Percentiles rank a stretch among this genome's conserved stretches.
These are phyloP conservation scores for Torymus auratus DNA, from an alignment of 2,888 invertebrate genomes.

Conservation along the genomic window DNA sequence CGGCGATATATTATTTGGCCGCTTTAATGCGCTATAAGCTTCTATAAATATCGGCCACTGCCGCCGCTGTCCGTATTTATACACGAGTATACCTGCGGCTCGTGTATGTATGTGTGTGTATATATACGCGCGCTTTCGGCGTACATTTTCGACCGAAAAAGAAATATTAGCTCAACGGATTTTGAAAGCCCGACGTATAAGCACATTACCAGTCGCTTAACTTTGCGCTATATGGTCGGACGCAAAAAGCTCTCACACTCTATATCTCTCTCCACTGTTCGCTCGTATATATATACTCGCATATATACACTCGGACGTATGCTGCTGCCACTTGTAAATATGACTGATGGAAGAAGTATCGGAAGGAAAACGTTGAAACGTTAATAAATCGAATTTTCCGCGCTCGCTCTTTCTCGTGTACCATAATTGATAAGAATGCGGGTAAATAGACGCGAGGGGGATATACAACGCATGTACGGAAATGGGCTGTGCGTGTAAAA, in stretches of 20 bases:
- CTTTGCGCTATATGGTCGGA: neutral
- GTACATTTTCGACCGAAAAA: conserved; percentile 16
- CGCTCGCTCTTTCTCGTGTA: too few relatives aligned
- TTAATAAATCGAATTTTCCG: neutral
- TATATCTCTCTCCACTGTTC: too few relatives aligned
- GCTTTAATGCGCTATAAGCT: conserved; percentile 43
- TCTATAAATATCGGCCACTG: conserved; percentile 35
- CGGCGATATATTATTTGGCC: conserved; percentile 43
- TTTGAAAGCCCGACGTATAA: conserved; percentile 34
- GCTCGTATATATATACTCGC: too few relatives aligned
- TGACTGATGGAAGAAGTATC: neutral
- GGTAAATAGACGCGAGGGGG: too few relatives aligned
- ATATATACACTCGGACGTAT: too few relatives aligned
- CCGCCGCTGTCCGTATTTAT: neutral
- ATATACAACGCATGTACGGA: too few relatives aligned
- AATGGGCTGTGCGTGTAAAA: too few relatives aligned
- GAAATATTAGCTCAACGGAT: conserved; percentile 42
- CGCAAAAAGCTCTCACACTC: conserved; percentile 2
- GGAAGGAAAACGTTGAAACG: neutral
- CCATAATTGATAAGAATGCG: too few relatives aligned
- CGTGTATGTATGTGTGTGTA: too few relatives aligned
- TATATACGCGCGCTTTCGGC: neutral
- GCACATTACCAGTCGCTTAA: conserved; percentile 29
- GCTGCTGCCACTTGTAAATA: neutral
- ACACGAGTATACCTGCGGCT: neutral